Conservation (phyloP, 2,797 vertebrate genomes). For the Poecilia gillii region DNA sequence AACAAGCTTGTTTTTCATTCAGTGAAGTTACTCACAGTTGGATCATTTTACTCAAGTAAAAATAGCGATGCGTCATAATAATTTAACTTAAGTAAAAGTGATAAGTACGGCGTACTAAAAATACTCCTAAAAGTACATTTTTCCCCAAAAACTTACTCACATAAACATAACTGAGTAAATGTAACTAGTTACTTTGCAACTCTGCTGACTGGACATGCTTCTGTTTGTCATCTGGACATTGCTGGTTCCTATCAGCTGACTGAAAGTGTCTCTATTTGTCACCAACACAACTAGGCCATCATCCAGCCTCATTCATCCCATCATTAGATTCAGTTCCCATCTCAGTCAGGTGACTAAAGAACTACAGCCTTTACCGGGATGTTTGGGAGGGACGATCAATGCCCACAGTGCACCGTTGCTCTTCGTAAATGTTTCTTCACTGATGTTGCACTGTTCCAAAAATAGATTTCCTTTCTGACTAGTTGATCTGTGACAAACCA, state of each 20-base stretch:
- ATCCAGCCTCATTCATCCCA: neutral
- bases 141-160: too few species aligned
- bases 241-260: neutral
- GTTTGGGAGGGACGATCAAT: neutral
- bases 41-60: too few species aligned
- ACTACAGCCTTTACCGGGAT: neutral
- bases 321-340: neutral
- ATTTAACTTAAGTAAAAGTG: too few species aligned
- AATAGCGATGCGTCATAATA: too few species aligned
- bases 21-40: too few species aligned
- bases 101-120: too few species aligned
- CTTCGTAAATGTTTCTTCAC: neutral
- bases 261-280: neutral
- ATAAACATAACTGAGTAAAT: too few species aligned
- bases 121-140: too few species aligned
- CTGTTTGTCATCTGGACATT: neutral
- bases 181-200: too few species aligned
- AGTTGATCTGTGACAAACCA: neutral
- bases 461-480: constrained; percentile 27
- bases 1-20: too few species aligned
- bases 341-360: neutral
- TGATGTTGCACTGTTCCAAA: constrained; percentile 1
- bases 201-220: neutral
- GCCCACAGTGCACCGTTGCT: neutral
- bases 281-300: neutral